Evolutionary conservation across 2,797 vertebrate species (phyloP), one percentile per base, ranked within the genome.

Genomic region (Paedocypris micromegethes): DNA sequence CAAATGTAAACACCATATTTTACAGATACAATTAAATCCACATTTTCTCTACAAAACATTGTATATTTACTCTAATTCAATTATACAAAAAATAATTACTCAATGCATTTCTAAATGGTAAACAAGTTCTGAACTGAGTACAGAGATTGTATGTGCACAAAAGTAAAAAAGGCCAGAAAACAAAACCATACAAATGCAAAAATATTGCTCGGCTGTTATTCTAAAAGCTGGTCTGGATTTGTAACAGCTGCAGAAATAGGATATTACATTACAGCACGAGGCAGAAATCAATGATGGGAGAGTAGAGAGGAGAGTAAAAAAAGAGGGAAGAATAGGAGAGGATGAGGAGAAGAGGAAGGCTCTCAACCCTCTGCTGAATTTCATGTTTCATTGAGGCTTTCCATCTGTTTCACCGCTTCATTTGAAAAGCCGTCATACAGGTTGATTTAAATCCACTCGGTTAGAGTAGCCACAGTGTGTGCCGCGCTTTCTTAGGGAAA

Each of bases 361-460:
- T 54, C 3, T 8, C n/a, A 50, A 53, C 43, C 37, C 49, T 70
- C 68, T 83, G 78, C 74, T 80, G 75, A 73, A 72, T 83, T 84
- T 80, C 68, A 66, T 73, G 72, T 71, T 75, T 50, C 68, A 74
- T 71, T 56, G 3, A 62, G 75, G 80, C 45, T 58, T 74, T 80
- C 79, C 79, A 83, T 85, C 78, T 80, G 79, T 80, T 84, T 83
- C 44, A 40, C 37, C 48, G 42, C 51, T 73, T 74, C 68, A 64
- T 58, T 70, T 70, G 46, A 66, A 66, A 66, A 58, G 68, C 69
- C 38, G 52, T 79, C 71, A 79, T 82, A 74, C 76, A 78, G 72
- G 75, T 77, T 79, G 81, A 80, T 83, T 85, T 84, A 80, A 69
- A 83, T 80, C 78, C 80, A 81, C 78, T 85, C 73, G 73, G 80